Conservation (phyloP, 2,797 vertebrate genomes). For the Botia almorhae region DNA sequence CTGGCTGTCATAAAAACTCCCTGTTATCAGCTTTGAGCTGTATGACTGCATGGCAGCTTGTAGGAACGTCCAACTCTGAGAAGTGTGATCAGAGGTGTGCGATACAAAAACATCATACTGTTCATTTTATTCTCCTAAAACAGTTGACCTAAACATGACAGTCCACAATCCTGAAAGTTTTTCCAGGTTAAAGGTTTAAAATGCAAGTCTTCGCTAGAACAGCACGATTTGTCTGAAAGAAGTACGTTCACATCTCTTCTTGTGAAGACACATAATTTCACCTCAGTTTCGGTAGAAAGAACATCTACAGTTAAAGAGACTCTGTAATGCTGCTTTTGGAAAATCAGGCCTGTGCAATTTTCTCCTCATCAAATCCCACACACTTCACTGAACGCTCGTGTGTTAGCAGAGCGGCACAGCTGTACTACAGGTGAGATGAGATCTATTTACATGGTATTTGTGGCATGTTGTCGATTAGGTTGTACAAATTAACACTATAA, state of each 20-base stretch:
- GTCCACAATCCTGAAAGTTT: background rate
- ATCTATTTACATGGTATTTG: background rate
- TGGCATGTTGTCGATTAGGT: slow-evolving; percentile 1
- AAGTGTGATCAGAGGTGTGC: background rate
- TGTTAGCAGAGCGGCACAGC: slow-evolving; percentile 40
- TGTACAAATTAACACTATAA: background rate
- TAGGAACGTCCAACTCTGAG: slow-evolving; percentile 15
- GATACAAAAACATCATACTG: slow-evolving; percentile 7
- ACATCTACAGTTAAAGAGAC: slow-evolving; percentile 22
- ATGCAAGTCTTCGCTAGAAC: background rate
- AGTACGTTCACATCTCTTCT: slow-evolving; percentile 7
- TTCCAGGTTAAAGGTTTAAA: slow-evolving; percentile 7
- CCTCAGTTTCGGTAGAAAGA: slow-evolving; percentile 15
- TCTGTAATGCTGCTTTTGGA: slow-evolving; percentile 22
- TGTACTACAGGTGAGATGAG: slow-evolving; percentile 17
- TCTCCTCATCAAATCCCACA: slow-evolving; percentile 27
- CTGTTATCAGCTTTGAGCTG: slow-evolving; percentile 13
- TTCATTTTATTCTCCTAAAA: background rate
- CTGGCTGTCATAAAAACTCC: slow-evolving; percentile 39
- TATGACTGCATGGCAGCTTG: slow-evolving; percentile 21
- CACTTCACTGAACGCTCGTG: slow-evolving; percentile 25
- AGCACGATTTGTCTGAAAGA: background rate
- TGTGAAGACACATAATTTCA: slow-evolving; percentile 5
- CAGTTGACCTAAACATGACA: background rate
- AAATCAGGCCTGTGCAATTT: slow-evolving; percentile 31